Base-by-base conservation (phyloP, 2,797 vertebrate species). In the Leuciscus waleckii region DNA sequence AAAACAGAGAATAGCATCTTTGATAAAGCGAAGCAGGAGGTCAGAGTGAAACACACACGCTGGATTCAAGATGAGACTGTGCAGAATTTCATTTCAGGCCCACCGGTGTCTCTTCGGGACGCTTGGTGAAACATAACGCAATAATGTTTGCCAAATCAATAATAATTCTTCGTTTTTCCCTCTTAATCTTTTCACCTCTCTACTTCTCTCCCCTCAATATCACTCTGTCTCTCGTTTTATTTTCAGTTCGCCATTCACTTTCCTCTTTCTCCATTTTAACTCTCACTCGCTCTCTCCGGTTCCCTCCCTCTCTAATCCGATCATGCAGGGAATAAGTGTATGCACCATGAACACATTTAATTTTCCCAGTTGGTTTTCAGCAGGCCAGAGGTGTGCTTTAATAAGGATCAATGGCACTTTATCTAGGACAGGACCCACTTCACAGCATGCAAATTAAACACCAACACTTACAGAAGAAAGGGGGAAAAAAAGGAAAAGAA, bases 361-460 rank as follows among this genome's bases (percentile, higher is more conserved):
- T 98, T 98, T 98, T 97, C 97, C 96, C 96, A 96, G 97, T 97
- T 97, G 97, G 96, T 98, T 98, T 97, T 98, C 96, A 98, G 96
- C 96, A 95, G 97, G 97, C 97, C 96, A 96, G 95, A 96, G 95
- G 96, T 96, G 95, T 96, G 94, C 93, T 95, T 96, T 96, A 97
- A 96, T 96, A 96, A 96, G 96, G 96, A 96, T 96, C 96, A 96
- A 95, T 96, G 95, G 95, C 93, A 95, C 95, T 97, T 96, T 96
- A 96, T 97, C 96, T 96, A 94, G 96, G 95, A 96, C 96, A 95
- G 95, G 95, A 94, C 94, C 92, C 97, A 97, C 97, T 97, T 98
- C 97, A 98, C 97, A 98, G 97, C 97, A 98, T 98, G 98, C 97
- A 99, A 98, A 98, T 98, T 97, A 98, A 96, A 98, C 96, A 97